phyloP scores from a whole-genome alignment of 2,888 invertebrate genomes.

The Drosophila subquinaria region DNA sequence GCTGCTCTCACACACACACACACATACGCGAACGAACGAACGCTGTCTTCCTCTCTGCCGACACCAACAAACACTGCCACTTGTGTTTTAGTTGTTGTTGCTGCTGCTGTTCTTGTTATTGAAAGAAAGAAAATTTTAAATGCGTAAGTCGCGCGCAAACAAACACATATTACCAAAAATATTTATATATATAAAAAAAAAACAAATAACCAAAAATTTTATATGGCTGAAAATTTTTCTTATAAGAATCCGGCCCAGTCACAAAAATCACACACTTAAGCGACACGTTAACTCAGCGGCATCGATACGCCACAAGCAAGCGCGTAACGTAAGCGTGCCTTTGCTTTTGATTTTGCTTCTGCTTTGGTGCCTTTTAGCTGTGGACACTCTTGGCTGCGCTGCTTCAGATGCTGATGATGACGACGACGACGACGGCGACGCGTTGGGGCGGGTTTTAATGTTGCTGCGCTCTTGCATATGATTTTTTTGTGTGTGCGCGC shows the following conservation, averaged over 20 bases:
- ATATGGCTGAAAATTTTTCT: slow-evolving; percentile 33
- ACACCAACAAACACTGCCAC: slow-evolving; percentile 65
- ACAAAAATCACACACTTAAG: slow-evolving; percentile 20
- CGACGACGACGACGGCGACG: slow-evolving; percentile 48
- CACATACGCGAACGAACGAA: slow-evolving; percentile 23
- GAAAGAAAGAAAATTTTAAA: slow-evolving; percentile 46
- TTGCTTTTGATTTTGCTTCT: slow-evolving; percentile 46
- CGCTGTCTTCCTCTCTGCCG: slow-evolving; percentile 50
- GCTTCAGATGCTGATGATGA: slow-evolving; percentile 40
- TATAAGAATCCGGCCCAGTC: slow-evolving; percentile 46
- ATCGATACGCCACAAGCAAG: slow-evolving; percentile 46
- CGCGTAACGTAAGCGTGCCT: slow-evolving; percentile 63
- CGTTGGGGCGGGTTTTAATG: slow-evolving; percentile 64
- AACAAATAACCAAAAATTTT: slow-evolving; percentile 19
- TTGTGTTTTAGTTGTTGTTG: slow-evolving; percentile 63
- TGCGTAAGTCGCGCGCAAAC: slow-evolving; percentile 47
- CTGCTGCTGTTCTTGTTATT: slow-evolving; percentile 27
- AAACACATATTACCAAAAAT: slow-evolving; percentile 18
- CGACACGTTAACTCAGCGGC: slow-evolving; percentile 55
- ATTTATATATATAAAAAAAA: slow-evolving; percentile 15
- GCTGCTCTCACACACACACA: slow-evolving; percentile 30
- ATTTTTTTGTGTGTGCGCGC: slow-evolving; percentile 44
- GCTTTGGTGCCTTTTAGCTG: slow-evolving; percentile 26
- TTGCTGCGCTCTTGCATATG: slow-evolving; percentile 64
- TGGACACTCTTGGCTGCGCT: slow-evolving; percentile 36